Base-by-base conservation (phyloP, 2,113 vertebrate species). In the Typhlomys cinereus region DNA sequence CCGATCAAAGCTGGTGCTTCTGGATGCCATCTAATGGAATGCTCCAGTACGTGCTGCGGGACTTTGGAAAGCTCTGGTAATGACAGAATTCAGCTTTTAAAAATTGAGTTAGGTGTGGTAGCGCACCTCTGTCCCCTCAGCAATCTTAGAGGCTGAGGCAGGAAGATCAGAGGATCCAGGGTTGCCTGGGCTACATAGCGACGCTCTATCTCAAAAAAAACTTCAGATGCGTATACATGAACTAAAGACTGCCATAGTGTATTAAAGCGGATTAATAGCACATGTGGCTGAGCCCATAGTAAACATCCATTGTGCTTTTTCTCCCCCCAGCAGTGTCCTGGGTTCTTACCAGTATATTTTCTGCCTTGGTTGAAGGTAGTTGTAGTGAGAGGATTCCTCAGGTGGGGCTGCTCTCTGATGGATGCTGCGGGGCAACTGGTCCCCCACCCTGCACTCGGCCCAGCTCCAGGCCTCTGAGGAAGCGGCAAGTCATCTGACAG, bases 71-170 rank as follows among this genome's bases (percentile, higher is more conserved):
- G 18, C 34, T 75, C 78, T 10, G 64, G 23, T 18, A 39, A 67
- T 66, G 59, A 41, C 2, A 29, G 59, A 31, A 67, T n/a, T 54
- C 34, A 83, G 41, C 85, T 54, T 34, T 20, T 20, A 31, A 88
- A 34, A 25, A 61, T 12, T 12, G 7, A 2, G 3, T 2, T 34
- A 34, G 57, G 79, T n/a, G 17, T 82, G 13, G 59, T 64, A n/a
- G 41, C 48, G 11, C 29, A 82, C 13, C 34, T 20, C 61, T 81
- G n/a, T 34, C 21, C 62, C 64, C 31, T 23, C 12, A 3, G 7
- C 12, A n/a, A n/a, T 82, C 59, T 82, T 31, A n/a, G 59, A 62
- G 41, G 57, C 78, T 81, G 29, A 81, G 57, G 59, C 79, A 64
- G 41, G 79, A 81, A 41, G 62, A 82, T 21, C 61, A 2, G 23